Evolutionary conservation across 2,797 vertebrate species (phyloP), one percentile per base, ranked within the genome.

Genomic region (Danio aesculapii): DNA sequence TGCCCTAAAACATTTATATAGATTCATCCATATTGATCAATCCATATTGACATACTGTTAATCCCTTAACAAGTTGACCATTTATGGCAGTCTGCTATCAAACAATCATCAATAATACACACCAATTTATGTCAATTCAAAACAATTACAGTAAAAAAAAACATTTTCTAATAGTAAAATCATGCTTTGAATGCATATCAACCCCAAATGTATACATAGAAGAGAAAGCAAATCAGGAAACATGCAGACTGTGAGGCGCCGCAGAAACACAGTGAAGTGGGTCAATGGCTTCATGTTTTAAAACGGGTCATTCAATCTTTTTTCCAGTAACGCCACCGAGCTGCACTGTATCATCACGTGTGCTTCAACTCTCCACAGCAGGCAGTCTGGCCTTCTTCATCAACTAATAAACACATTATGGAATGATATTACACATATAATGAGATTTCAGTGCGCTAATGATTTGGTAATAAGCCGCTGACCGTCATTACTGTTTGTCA

Each of bases 401-500:
- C 89, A 89, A 91, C 91, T 88, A 91, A 88, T 76, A 84, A 88
- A 86, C 59, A 84, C 84, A 86, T 86, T 87, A 90, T 85, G 79
- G 75, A 83, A 81, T 89, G 89, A 86, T 86, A 89, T 88, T 89
- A 69, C n/a, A 83, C 79, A 84, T 86, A 88, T 92, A 90, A 90
- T 89, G 88, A 88, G 82, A 91, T 91, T 92, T 88, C 88, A 84
- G 39, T 50, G 81, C 85, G 87, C 85, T 90, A 92, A 89, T 89
- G 81, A 90, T 89, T 91, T 89, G 79, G 86, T 88, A 89, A 93
- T 88, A 89, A 88, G 89, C 81, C 75, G 71, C 79, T 90, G 91
- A 89, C 89, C 88, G 86, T 90, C 88, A 86, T 73, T 89, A 83
- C 84, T 88, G 86, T 88, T 89, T 90, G 87, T 86, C 88, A 91